These are phyloP conservation scores for Ariolimax columbianus DNA, from an alignment of 2,888 invertebrate genomes.

Conservation along the genomic window DNA sequence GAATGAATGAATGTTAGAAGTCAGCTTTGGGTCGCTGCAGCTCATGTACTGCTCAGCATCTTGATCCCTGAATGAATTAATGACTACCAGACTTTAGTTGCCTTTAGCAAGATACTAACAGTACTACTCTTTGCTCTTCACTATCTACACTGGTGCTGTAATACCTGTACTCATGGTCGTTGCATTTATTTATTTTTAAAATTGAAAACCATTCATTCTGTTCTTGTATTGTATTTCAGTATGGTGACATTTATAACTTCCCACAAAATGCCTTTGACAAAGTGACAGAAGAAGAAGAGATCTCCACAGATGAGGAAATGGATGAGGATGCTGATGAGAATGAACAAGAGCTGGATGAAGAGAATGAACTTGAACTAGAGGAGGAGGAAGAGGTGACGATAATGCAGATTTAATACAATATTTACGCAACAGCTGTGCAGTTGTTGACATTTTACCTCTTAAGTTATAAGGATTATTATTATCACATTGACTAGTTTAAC, in stretches of 20 bases:
- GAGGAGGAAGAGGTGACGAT: conserved; percentile 53
- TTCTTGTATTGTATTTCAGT: conserved; percentile 82
- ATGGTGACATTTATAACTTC: conserved; percentile 99
- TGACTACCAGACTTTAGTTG: too few relatives aligned
- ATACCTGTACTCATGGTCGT: neutral
- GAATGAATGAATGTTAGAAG: too few relatives aligned
- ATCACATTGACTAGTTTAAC: too few relatives aligned
- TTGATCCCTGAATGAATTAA: too few relatives aligned
- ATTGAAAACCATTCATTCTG: neutral
- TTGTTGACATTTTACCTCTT: too few relatives aligned
- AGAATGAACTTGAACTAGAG: conserved; percentile 75
- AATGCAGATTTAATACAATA: neutral
- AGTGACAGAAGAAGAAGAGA: conserved; percentile 91
- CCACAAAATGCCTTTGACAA: conserved; percentile 96
- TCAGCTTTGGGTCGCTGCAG: too few relatives aligned
- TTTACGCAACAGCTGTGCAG: too few relatives aligned
- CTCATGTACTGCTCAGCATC: too few relatives aligned
- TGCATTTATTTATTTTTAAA: neutral
- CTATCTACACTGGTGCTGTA: neutral
- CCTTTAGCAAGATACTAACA: neutral
- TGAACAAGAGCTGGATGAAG: conserved; percentile 82
- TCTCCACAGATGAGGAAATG: conserved; percentile 81
- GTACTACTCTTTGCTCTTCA: neutral
- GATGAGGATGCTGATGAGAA: conserved; percentile 81
- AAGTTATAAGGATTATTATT: neutral